Evolutionary conservation across 2,888 invertebrate species (phyloP).

Genomic region (Parapristionchus giblindavisi): DNA sequence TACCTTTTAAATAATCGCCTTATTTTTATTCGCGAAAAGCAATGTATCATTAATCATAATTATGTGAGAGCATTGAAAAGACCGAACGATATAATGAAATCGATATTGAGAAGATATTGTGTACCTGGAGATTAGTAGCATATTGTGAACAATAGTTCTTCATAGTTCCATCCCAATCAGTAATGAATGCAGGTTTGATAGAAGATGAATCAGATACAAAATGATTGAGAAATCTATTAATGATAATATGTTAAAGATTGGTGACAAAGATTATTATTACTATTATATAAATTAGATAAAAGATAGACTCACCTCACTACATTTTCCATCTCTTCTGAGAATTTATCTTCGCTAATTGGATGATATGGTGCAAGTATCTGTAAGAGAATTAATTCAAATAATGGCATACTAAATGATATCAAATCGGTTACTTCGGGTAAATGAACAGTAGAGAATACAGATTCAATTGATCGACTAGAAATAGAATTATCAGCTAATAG

Average conservation of each 20-base stretch:
- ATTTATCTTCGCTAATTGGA: constrained; percentile 46
- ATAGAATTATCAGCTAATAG: neutral
- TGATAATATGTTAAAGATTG: neutral
- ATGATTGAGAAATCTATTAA: constrained; percentile 49
- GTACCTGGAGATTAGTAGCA: constrained; percentile 66
- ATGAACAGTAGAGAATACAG: neutral
- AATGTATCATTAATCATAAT: neutral
- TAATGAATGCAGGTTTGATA: constrained; percentile 60
- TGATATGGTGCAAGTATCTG: constrained; percentile 53
- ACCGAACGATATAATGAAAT: neutral
- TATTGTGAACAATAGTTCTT: constrained; percentile 69
- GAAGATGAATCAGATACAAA: constrained; percentile 44
- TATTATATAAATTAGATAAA: neutral
- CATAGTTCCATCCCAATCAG: constrained; percentile 70
- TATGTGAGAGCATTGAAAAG: neutral
- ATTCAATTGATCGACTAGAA: neutral
- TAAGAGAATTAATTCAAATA: neutral
- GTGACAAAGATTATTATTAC: neutral
- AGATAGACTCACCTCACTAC: constrained; percentile 42
- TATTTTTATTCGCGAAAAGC: neutral
- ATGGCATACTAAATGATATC: neutral
- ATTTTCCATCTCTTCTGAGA: constrained; percentile 47
- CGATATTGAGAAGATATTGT: neutral
- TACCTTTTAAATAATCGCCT: too few relatives aligned
- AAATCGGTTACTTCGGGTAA: constrained; percentile 1